Conservation (phyloP, 2,888 invertebrate genomes). For the Lutraria lutraria region DNA sequence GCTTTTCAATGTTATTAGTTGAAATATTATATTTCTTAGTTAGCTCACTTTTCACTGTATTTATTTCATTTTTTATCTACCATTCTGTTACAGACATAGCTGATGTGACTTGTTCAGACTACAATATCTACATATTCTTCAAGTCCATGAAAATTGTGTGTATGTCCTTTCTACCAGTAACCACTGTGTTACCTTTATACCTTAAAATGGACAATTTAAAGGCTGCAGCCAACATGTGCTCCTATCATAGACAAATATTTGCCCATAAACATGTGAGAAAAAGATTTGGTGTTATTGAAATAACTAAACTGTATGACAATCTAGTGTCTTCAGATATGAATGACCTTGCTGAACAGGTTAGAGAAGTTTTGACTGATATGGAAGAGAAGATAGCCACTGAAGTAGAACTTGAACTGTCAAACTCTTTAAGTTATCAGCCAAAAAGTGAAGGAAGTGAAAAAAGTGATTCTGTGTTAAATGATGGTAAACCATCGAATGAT, state of each 20-base stretch:
- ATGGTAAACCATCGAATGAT: not conserved
- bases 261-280: constrained; percentile 58
- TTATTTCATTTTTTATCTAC: not conserved
- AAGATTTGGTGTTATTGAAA: constrained; percentile 48
- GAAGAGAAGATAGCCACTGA: constrained; percentile 52
- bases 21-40: too few relatives aligned
- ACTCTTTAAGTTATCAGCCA: constrained; percentile 61
- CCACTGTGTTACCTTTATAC: constrained; percentile 65
- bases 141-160: constrained; percentile 72
- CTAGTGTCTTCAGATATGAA: constrained; percentile 42
- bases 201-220: constrained; percentile 55
- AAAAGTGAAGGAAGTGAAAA: constrained; percentile 53
- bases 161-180: constrained; percentile 72
- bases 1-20: too few relatives aligned
- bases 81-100: constrained; percentile 68
- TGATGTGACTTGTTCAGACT: constrained; percentile 68
- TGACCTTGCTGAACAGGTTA: constrained; percentile 51
- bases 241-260: constrained; percentile 61
- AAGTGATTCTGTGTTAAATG: not conserved
- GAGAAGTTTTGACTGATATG: constrained; percentile 46
- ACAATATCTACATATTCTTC: constrained; percentile 77
- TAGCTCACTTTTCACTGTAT: too few relatives aligned
- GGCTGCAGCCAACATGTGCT: constrained; percentile 68
- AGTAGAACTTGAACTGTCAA: constrained; percentile 49
- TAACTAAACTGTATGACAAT: constrained; percentile 56